Conservation (phyloP, 2,113 vertebrate genomes). For the Cyanoderma ruficeps region DNA sequence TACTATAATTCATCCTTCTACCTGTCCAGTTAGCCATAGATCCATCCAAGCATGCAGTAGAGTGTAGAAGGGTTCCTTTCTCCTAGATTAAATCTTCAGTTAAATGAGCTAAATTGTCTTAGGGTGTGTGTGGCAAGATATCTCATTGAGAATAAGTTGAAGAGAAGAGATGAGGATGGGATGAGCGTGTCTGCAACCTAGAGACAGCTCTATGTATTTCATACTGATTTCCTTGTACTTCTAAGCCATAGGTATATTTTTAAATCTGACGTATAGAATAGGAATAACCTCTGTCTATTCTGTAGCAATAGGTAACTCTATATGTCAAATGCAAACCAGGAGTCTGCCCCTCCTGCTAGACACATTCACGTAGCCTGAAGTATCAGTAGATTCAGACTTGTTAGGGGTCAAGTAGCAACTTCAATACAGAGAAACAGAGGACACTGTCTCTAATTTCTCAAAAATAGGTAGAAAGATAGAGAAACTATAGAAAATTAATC, state of each 20-base stretch:
- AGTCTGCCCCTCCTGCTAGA: background rate
- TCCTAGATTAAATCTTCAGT: constrained; percentile 57
- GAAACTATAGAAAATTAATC: background rate
- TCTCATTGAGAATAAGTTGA: background rate
- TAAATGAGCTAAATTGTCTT: constrained; percentile 47
- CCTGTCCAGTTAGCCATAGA: constrained; percentile 46
- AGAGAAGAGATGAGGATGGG: background rate
- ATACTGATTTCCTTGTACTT: background rate
- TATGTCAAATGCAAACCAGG: background rate
- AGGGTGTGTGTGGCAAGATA: background rate
- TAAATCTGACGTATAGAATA: background rate
- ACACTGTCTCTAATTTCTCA: background rate
- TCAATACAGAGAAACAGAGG: background rate
- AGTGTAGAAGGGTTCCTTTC: constrained; percentile 39
- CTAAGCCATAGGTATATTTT: background rate
- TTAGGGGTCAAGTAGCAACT: background rate
- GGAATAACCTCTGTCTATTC: background rate
- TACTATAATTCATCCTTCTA: constrained; percentile 38
- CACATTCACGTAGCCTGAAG: background rate
- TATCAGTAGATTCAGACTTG: background rate
- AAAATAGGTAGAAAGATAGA: background rate
- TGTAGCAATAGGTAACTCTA: background rate
- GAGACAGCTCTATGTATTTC: background rate
- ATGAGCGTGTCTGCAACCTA: background rate
- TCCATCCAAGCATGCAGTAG: constrained; percentile 11